Conservation (phyloP, 2,797 vertebrate genomes). For the Acanthopagrus latus region DNA sequence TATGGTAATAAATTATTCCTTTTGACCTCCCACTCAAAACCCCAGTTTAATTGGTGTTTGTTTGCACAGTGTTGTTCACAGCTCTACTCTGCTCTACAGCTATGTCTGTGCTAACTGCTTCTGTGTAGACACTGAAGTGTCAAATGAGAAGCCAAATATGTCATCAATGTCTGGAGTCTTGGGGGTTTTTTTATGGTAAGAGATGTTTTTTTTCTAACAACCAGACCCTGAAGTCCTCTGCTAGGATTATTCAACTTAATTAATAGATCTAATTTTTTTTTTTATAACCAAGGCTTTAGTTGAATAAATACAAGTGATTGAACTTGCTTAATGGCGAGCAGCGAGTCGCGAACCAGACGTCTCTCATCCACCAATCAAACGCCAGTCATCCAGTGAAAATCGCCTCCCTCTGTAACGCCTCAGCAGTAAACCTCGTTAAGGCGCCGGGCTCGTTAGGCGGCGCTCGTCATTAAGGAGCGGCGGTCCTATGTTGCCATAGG, state of each 20-base stretch:
- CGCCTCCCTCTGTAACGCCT: conserved; percentile 15
- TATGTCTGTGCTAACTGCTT: background rate
- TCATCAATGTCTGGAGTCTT: background rate
- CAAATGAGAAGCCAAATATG: background rate
- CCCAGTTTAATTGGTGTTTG: conserved; percentile 4
- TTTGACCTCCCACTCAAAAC: background rate
- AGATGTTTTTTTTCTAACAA: background rate
- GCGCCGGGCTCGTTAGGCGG: conserved; percentile 37
- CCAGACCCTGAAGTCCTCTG: too few species aligned
- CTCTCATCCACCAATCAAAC: conserved; percentile 52
- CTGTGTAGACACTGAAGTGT: background rate
- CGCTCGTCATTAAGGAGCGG: conserved; percentile 53
- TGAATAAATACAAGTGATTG: conserved; percentile 31
- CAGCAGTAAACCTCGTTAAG: conserved; percentile 68
- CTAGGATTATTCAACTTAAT: background rate
- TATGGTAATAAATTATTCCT: background rate
- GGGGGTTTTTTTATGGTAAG: background rate
- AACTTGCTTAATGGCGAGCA: conserved; percentile 27
- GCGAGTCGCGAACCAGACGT: conserved; percentile 13
- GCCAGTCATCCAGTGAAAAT: conserved; percentile 51
- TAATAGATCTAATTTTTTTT: conserved; percentile 1
- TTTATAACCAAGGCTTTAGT: conserved; percentile 29
- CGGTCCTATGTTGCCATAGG: conserved; percentile 40
- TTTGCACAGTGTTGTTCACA: background rate
- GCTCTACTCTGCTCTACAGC: too few species aligned